These are phyloP conservation scores for Hylaeus anthracinus DNA, from an alignment of 1,140 invertebrate species.

Conservation along the genomic window DNA sequence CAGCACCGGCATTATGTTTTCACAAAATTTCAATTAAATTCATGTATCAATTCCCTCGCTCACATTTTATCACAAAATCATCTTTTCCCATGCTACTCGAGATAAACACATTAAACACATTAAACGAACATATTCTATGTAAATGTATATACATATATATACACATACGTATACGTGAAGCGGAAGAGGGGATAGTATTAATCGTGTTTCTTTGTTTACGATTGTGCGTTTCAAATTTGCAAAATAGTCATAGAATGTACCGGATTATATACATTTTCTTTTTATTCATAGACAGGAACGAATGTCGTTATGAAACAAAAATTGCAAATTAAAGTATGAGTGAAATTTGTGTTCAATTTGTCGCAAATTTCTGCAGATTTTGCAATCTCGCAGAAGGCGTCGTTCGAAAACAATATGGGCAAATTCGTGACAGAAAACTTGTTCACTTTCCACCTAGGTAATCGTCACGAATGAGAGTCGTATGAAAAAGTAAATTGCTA, in stretches of 20 bases:
- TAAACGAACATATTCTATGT: slow-evolving; percentile 29
- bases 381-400: background rate
- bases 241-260: background rate
- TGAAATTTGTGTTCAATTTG: background rate
- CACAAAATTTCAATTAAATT: background rate
- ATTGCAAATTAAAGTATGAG: background rate
- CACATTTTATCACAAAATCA: slow-evolving; percentile 19
- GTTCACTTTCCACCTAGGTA: background rate
- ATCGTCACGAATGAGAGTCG: background rate
- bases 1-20: slow-evolving; percentile 22
- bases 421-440: background rate
- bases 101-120: slow-evolving; percentile 25
- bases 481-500: background rate
- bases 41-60: background rate
- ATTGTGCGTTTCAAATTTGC: background rate
- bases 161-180: slow-evolving; percentile 32
- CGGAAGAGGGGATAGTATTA: background rate
- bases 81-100: slow-evolving; percentile 9
- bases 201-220: background rate
- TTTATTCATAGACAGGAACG: background rate
- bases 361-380: background rate
- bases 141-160: slow-evolving; percentile 14
- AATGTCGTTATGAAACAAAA: background rate
- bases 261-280: background rate
- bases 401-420: background rate